These are phyloP conservation scores for Channallabes apus DNA, from an alignment of 2,797 vertebrate genomes.

Conservation along the genomic window DNA sequence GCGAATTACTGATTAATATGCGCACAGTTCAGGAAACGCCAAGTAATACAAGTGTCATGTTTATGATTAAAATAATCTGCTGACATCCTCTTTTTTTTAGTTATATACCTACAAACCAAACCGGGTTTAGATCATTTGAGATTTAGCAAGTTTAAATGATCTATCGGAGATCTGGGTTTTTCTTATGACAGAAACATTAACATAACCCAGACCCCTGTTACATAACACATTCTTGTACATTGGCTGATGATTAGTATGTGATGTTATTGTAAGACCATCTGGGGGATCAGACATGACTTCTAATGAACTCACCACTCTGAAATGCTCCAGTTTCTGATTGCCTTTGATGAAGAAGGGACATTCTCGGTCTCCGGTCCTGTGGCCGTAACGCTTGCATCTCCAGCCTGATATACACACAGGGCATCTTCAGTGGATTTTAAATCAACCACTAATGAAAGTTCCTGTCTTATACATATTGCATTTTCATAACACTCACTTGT, in stretches of 20 bases:
- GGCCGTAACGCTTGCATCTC: constrained; percentile 92
- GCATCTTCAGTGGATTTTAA: not conserved
- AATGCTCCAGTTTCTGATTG: constrained; percentile 97
- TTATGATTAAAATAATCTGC: not conserved
- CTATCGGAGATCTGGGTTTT: not conserved
- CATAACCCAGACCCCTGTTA: not conserved
- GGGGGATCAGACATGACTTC: too few species aligned
- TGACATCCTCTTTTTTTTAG: too few species aligned
- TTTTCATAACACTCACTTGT: not conserved
- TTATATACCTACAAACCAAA: not conserved
- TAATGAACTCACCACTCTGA: constrained; percentile 87
- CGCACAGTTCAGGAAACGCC: not conserved
- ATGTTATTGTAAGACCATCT: not conserved
- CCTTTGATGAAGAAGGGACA: constrained; percentile 98
- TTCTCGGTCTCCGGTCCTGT: constrained; percentile 91
- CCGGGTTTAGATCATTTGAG: not conserved
- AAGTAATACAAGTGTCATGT: not conserved
- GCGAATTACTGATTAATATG: not conserved
- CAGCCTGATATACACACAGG: constrained; percentile 77
- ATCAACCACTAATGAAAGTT: not conserved
- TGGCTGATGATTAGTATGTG: not conserved
- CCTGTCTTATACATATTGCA: not conserved
- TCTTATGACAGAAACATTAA: not conserved
- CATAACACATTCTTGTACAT: too few species aligned
- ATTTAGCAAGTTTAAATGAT: not conserved